Evolutionary conservation across 1,140 invertebrate genomes (phyloP).

Genomic region (Halyomorpha halys): DNA sequence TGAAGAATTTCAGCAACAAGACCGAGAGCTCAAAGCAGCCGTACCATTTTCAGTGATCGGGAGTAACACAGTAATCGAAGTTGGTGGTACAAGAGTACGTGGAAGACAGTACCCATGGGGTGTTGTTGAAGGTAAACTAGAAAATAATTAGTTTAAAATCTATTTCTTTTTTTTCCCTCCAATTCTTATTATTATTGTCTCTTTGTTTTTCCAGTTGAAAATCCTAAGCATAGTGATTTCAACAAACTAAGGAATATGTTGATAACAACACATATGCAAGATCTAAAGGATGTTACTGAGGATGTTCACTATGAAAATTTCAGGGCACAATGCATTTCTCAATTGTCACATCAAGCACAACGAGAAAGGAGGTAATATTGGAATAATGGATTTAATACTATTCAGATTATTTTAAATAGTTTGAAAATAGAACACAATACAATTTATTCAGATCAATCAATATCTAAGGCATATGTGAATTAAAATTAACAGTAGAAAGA

Average conservation of each 20-base stretch:
- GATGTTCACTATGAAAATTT: slow-evolving; percentile 96
- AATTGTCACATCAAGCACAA: slow-evolving; percentile 75
- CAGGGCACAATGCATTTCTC: slow-evolving; percentile 77
- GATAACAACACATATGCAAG: slow-evolving; percentile 92
- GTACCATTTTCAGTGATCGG: slow-evolving; percentile 96
- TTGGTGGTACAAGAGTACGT: slow-evolving; percentile 71
- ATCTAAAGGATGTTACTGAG: slow-evolving; percentile 87
- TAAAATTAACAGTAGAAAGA: too few relatives aligned
- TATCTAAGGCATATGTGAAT: too few relatives aligned
- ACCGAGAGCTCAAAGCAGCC: slow-evolving; percentile 75
- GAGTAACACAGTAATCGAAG: slow-evolving; percentile 87
- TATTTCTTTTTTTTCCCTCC: background rate
- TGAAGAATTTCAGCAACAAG: slow-evolving; percentile 85
- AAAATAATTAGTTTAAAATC: background rate
- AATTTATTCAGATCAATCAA: too few relatives aligned
- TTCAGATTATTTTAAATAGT: too few relatives aligned
- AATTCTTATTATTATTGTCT: slow-evolving; percentile 11
- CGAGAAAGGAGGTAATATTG: slow-evolving; percentile 55
- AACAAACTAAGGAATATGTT: slow-evolving; percentile 92
- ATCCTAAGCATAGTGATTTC: slow-evolving; percentile 95
- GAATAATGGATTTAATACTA: too few relatives aligned
- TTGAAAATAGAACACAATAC: too few relatives aligned
- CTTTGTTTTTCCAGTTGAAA: slow-evolving; percentile 68
- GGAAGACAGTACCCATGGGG: slow-evolving; percentile 97
- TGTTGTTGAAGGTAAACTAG: slow-evolving; percentile 84